Conservation (phyloP, 64 coral and sea anemone species). For the Dendrophyllia cribrosa region DNA sequence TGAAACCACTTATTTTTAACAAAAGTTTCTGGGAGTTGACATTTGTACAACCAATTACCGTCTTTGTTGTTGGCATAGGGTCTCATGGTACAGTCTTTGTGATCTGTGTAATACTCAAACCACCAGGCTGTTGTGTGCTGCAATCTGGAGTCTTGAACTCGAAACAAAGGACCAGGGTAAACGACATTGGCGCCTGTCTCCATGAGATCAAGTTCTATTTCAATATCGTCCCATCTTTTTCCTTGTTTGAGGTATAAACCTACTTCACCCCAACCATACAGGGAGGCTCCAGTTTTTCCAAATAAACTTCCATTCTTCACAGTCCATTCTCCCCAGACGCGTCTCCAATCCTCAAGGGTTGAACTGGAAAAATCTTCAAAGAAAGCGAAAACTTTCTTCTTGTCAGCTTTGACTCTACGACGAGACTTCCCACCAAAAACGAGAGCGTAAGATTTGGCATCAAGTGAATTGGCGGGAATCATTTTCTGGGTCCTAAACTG, state of each 20-base stretch:
- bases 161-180: conserved; percentile 71
- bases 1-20: conserved; percentile 66
- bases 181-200: conserved; percentile 21
- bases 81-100: conserved; percentile 73
- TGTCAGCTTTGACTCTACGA: conserved; percentile 29
- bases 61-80: conserved; percentile 58
- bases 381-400: conserved; percentile 72
- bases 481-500: conserved; percentile 63
- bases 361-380: conserved; percentile 76
- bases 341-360: conserved; percentile 27
- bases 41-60: conserved; percentile 57
- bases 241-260: conserved; percentile 55
- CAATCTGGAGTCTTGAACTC: conserved; percentile 34
- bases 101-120: conserved; percentile 76
- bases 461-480: conserved; percentile 15
- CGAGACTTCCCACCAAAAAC: conserved; percentile 62
- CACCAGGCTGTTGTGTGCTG: conserved; percentile 79
- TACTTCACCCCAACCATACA: conserved; percentile 41
- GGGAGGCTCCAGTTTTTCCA: conserved; percentile 59
- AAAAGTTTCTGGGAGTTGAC: conserved; percentile 46
- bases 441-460: conserved; percentile 56
- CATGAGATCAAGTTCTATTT: conserved; percentile 68
- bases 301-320: conserved; percentile 54
- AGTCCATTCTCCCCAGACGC: conserved; percentile 53
- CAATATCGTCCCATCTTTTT: conserved; percentile 65